Percentiles rank a stretch among this genome's conserved stretches.
Evolutionary conservation across 2,113 vertebrate genomes (phyloP).

Genomic region (Larimichthys crocea): DNA sequence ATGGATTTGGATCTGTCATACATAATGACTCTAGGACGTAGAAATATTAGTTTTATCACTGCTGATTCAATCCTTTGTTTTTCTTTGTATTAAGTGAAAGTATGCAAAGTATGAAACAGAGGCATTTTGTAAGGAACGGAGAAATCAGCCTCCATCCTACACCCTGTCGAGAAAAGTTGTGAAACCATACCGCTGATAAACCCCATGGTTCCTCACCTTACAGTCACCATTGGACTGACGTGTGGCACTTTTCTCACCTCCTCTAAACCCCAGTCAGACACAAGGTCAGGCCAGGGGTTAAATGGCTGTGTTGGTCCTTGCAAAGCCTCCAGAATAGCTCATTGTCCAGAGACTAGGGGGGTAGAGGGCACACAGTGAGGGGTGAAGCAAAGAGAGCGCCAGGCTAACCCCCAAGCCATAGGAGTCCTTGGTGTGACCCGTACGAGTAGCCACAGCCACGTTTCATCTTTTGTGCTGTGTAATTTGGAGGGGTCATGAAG

Average conservation of each 20-base stretch:
- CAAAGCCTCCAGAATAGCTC: conserved; percentile 70
- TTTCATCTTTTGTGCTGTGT: conserved; percentile 77
- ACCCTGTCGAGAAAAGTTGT: conserved; percentile 26
- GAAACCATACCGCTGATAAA: conserved; percentile 44
- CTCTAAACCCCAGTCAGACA: conserved; percentile 61
- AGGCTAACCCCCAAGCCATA: conserved; percentile 61
- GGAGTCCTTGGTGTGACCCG: conserved; percentile 73
- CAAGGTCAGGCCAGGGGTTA: conserved; percentile 76
- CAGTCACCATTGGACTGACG: conserved; percentile 38
- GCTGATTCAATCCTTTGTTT: not conserved
- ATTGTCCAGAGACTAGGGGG: conserved; percentile 72
- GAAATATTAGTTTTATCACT: not conserved
- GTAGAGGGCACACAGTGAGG: conserved; percentile 67
- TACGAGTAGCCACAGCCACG: conserved; percentile 18
- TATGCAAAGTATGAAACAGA: not conserved
- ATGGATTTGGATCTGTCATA: not conserved
- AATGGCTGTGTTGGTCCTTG: conserved; percentile 71
- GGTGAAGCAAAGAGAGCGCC: conserved; percentile 57
- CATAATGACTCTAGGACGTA: not conserved
- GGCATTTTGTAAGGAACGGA: not conserved
- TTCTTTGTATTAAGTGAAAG: not conserved
- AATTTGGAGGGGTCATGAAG: conserved; percentile 72
- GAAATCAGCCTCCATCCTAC: not conserved
- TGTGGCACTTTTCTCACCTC: conserved; percentile 68
- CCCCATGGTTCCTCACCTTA: conserved; percentile 42